A percentile compares a stretch with the other conserved stretches of the same genome.
Evolutionary conservation across 1,140 invertebrate genomes (phyloP).

Genomic region (Camponotus floridanus): DNA sequence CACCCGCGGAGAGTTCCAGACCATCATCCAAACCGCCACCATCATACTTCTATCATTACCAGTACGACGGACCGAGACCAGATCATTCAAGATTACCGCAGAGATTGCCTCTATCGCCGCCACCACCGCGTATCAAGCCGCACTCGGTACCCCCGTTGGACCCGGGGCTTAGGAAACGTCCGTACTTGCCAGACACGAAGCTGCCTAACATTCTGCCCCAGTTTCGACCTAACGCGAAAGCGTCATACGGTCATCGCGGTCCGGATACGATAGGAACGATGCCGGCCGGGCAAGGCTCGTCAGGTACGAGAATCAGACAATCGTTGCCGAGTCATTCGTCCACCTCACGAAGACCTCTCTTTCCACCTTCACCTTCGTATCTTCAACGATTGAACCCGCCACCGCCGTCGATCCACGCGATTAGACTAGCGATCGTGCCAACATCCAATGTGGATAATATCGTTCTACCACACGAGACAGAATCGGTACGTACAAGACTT

Average conservation of each 20-base stretch:
- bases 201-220: slow-evolving; percentile 91
- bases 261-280: slow-evolving; percentile 83
- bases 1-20: slow-evolving; percentile 79
- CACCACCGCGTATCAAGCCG: slow-evolving; percentile 75
- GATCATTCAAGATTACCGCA: slow-evolving; percentile 72
- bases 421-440: slow-evolving; percentile 45
- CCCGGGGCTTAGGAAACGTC: slow-evolving; percentile 82
- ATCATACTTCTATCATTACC: slow-evolving; percentile 78
- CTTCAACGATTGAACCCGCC: slow-evolving; percentile 86
- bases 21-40: slow-evolving; percentile 68
- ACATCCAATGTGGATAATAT: slow-evolving; percentile 55
- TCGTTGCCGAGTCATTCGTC: slow-evolving; percentile 54
- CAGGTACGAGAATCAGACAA: slow-evolving; percentile 61
- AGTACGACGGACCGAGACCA: slow-evolving; percentile 50
- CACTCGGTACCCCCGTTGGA: slow-evolving; percentile 73
- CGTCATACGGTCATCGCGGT: slow-evolving; percentile 86
- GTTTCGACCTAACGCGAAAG: slow-evolving; percentile 89
- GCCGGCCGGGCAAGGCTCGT: slow-evolving; percentile 73
- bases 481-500: slow-evolving; percentile 62
- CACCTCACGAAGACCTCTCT: slow-evolving; percentile 70
- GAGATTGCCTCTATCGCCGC: slow-evolving; percentile 75
- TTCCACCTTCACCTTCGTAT: slow-evolving; percentile 70
- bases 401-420: slow-evolving; percentile 80
- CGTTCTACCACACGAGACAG: slow-evolving; percentile 35
- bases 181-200: slow-evolving; percentile 82